These are phyloP conservation scores for Lordiphosa mommai DNA, from an alignment of 1,140 invertebrate genomes.

Conservation along the genomic window DNA sequence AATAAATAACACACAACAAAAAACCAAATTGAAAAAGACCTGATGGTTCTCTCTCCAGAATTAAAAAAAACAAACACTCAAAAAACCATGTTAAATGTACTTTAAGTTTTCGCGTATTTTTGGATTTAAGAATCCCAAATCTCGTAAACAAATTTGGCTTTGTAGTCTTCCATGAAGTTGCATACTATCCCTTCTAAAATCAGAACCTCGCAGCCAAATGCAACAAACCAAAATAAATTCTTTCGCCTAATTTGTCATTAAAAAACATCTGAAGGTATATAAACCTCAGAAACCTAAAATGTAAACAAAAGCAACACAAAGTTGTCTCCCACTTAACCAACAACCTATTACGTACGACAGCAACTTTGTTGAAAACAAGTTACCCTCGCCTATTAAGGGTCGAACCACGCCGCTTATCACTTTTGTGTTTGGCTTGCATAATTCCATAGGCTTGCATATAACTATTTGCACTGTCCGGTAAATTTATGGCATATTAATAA, in stretches of 20 bases:
- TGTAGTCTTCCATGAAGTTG: no score
- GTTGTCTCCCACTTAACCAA: constrained; percentile 1
- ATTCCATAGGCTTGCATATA: constrained; percentile 14
- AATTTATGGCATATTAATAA: constrained; percentile 14
- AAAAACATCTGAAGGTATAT: not conserved
- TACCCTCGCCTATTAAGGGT: not conserved
- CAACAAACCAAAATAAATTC: constrained; percentile 22
- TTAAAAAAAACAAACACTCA: no score
- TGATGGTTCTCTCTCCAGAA: no score
- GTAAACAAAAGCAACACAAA: constrained; percentile 7
- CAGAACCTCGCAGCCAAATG: no score
- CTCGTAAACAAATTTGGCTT: no score
- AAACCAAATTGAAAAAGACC: no score
- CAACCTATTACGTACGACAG: constrained; percentile 35
- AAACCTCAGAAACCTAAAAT: not conserved
- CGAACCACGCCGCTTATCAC: constrained; percentile 14
- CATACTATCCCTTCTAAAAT: no score
- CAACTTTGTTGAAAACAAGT: constrained; percentile 29
- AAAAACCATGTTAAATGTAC: no score
- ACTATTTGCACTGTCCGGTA: constrained; percentile 5
- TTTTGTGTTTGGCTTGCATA: constrained; percentile 31
- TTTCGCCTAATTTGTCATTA: constrained; percentile 23
- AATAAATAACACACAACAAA: no score
- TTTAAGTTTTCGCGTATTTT: no score
- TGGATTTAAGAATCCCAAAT: no score